Conservation (phyloP, 2,888 invertebrate species). For the Eupithecia tripunctaria region DNA sequence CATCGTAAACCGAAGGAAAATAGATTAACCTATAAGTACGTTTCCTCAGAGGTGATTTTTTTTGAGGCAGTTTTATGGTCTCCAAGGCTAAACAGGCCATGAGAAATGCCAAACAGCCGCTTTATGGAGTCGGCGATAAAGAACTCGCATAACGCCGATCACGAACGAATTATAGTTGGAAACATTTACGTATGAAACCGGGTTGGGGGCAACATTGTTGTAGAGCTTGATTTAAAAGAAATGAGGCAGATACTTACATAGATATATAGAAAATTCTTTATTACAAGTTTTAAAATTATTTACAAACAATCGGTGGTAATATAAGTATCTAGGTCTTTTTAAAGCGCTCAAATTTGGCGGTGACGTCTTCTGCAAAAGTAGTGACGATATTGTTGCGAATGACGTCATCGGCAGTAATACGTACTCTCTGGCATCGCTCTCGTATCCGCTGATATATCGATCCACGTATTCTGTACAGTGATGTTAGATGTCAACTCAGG, state of each 20-base stretch:
- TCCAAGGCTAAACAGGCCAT: slow-evolving; percentile 33
- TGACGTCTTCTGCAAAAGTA: too few species aligned
- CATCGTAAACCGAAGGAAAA: slow-evolving; percentile 11
- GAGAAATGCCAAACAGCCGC: slow-evolving; percentile 37
- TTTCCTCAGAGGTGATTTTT: slow-evolving; percentile 33
- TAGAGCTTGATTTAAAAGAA: not conserved
- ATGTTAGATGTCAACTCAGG: too few species aligned
- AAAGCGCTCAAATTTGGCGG: too few species aligned
- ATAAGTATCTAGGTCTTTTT: too few species aligned
- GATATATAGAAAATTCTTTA: too few species aligned
- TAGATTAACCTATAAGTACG: slow-evolving; percentile 8
- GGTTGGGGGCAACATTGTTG: slow-evolving; percentile 1
- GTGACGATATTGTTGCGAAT: too few species aligned
- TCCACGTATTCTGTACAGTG: too few species aligned
- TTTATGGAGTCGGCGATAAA: slow-evolving; percentile 49
- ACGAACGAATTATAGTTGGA: slow-evolving; percentile 36
- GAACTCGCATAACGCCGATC: slow-evolving; percentile 56
- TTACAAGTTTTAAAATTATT: too few species aligned
- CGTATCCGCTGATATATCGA: too few species aligned
- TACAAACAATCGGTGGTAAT: too few species aligned
- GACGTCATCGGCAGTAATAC: too few species aligned
- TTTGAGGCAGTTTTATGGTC: slow-evolving; percentile 38
- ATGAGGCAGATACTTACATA: not conserved
- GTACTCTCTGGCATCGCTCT: too few species aligned
- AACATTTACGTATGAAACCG: slow-evolving; percentile 33